These are phyloP conservation scores for Microctonus hyperodae DNA, from an alignment of 2,888 invertebrate genomes.

Conservation along the genomic window DNA sequence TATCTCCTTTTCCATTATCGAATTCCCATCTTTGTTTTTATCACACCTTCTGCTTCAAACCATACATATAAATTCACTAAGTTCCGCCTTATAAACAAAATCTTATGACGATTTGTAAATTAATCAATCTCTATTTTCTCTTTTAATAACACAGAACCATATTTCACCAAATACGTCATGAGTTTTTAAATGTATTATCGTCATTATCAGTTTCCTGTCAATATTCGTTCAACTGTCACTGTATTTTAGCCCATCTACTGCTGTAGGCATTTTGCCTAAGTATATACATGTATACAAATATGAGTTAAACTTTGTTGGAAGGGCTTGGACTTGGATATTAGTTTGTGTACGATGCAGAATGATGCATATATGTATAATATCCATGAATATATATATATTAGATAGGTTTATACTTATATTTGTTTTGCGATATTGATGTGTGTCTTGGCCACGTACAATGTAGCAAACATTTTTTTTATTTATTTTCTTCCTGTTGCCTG, in stretches of 20 bases:
- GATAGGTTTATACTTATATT: conserved; percentile 14
- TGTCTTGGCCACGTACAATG: not conserved
- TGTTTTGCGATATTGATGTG: conserved; percentile 21
- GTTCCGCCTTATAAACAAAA: not conserved
- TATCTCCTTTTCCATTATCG: conserved; percentile 16
- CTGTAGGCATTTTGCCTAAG: not conserved
- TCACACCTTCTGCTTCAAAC: not conserved
- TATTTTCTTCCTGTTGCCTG: conserved; percentile 6
- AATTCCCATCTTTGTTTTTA: conserved; percentile 17
- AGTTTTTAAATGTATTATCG: not conserved
- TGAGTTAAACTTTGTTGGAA: not conserved
- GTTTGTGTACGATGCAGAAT: not conserved
- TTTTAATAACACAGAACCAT: not conserved
- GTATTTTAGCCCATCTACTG: not conserved
- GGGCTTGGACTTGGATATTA: conserved; percentile 4
- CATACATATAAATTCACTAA: not conserved
- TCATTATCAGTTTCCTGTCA: not conserved
- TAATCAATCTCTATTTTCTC: not conserved
- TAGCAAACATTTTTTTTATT: conserved; percentile 2
- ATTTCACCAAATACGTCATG: not conserved
- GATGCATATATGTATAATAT: not conserved
- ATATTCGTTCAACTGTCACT: conserved; percentile 2
- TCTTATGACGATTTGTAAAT: too few relatives aligned
- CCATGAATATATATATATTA: not conserved
- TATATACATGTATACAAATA: not conserved